These are phyloP conservation scores for Salarias fasciatus DNA, from an alignment of 2,797 vertebrate genomes.

Conservation along the genomic window DNA sequence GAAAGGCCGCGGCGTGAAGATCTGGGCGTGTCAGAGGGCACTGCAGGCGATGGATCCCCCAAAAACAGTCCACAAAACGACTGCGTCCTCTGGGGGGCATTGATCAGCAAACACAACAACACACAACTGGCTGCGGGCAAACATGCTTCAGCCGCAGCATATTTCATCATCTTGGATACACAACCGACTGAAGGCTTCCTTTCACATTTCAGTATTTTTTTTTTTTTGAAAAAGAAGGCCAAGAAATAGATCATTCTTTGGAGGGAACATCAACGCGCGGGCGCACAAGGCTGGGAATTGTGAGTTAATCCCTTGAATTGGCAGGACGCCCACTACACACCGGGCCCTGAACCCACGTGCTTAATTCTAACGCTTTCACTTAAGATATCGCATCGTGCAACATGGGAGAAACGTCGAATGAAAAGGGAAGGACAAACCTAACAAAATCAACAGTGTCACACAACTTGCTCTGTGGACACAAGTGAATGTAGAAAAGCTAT, in stretches of 20 bases:
- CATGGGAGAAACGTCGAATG: conserved; percentile 3
- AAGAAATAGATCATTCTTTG: conserved; percentile 41
- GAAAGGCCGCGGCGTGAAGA: conserved; percentile 5
- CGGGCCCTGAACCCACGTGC: conserved; percentile 24
- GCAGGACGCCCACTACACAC: conserved; percentile 26
- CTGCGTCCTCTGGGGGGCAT: conserved; percentile 57
- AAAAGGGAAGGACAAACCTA: conserved; percentile 1
- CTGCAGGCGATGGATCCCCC: conserved; percentile 12
- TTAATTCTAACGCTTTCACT: conserved; percentile 16
- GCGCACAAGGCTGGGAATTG: conserved; percentile 38
- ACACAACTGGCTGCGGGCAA: conserved; percentile 47
- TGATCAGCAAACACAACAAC: conserved; percentile 57
- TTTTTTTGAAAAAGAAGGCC: too few relatives aligned
- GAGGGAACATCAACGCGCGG: conserved; percentile 12
- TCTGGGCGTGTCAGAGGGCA: conserved; percentile 1
- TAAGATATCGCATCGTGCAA: neutral
- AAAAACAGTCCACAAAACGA: conserved; percentile 23
- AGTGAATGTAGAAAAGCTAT: neutral
- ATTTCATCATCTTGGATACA: conserved; percentile 50
- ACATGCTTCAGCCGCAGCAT: conserved; percentile 26
- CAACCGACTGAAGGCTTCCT: conserved; percentile 41
- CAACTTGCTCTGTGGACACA: neutral
- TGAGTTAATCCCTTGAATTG: conserved; percentile 43
- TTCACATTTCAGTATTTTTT: conserved; percentile 47
- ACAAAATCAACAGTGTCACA: conserved; percentile 18